These are phyloP conservation scores for Holothuria leucospilota DNA, from an alignment of 53 echinoderm and acorn worm species.

Conservation along the genomic window DNA sequence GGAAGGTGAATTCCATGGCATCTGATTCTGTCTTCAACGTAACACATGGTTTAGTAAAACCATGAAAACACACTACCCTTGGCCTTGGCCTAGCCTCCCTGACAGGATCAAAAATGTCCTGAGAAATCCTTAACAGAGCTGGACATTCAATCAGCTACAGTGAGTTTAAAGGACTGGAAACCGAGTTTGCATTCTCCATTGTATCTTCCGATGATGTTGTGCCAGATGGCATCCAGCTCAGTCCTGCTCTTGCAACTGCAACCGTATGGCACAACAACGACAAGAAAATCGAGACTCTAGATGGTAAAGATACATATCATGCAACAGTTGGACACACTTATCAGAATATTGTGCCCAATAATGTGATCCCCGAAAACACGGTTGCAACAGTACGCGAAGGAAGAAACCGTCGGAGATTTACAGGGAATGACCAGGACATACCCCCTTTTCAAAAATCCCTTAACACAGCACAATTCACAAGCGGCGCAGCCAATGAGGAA, in stretches of 20 bases:
- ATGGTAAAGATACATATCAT: slow-evolving; percentile 71
- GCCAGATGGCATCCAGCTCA: slow-evolving; percentile 63
- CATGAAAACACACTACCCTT: slow-evolving; percentile 75
- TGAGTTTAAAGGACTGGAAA: slow-evolving; percentile 64
- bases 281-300: slow-evolving; percentile 69
- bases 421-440: slow-evolving; percentile 54
- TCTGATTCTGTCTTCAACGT: slow-evolving; percentile 74
- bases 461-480: slow-evolving; percentile 50
- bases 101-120: slow-evolving; percentile 66
- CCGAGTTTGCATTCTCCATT: slow-evolving; percentile 72
- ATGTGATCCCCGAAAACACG: background rate
- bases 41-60: slow-evolving; percentile 64
- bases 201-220: slow-evolving; percentile 24
- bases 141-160: slow-evolving; percentile 67
- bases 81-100: slow-evolving; percentile 71
- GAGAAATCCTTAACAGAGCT: slow-evolving; percentile 67
- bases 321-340: slow-evolving; percentile 73
- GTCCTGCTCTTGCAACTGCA: slow-evolving; percentile 55
- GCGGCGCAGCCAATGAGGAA: slow-evolving; percentile 12
- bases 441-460: slow-evolving; percentile 62
- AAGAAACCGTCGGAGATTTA: slow-evolving; percentile 67
- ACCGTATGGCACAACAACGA: slow-evolving; percentile 76
- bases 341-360: slow-evolving; percentile 60
- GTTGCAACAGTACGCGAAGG: slow-evolving; percentile 30
- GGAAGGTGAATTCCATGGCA: slow-evolving; percentile 71